Conservation (phyloP, 2,797 vertebrate genomes). For the Squalus acanthias region DNA sequence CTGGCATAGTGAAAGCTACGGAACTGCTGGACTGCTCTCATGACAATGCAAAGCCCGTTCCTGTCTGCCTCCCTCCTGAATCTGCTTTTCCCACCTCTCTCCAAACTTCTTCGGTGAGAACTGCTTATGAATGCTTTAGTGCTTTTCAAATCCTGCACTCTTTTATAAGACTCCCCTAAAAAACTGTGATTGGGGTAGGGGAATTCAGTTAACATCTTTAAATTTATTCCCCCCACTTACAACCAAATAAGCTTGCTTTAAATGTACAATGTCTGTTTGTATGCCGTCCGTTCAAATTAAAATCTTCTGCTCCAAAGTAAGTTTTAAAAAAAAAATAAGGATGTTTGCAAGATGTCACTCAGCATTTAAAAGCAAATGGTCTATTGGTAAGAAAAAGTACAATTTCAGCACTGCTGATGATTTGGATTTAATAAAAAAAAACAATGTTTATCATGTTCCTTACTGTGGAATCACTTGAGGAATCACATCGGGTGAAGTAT, state of each 20-base stretch:
- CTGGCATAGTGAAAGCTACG: slow-evolving; percentile 70
- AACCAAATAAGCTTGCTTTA: neutral
- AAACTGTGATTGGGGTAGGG: neutral
- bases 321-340: neutral
- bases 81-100: slow-evolving; percentile 86
- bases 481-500: neutral
- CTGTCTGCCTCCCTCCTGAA: slow-evolving; percentile 88
- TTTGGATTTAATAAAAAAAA: neutral
- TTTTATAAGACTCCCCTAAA: neutral
- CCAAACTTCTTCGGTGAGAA: slow-evolving; percentile 88
- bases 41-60: slow-evolving; percentile 75
- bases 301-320: neutral
- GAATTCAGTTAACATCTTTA: neutral
- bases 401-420: neutral
- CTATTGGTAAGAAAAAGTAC: neutral
- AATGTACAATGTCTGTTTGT: neutral
- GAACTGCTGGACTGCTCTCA: slow-evolving; percentile 78
- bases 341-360: neutral
- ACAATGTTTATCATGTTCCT: neutral
- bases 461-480: neutral
- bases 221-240: neutral
- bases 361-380: neutral
- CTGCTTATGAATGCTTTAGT: slow-evolving; percentile 1
- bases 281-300: neutral
- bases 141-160: slow-evolving; percentile 12